Evolutionary conservation across 2,113 vertebrate species (phyloP).

Genomic region (Petroica traversi): DNA sequence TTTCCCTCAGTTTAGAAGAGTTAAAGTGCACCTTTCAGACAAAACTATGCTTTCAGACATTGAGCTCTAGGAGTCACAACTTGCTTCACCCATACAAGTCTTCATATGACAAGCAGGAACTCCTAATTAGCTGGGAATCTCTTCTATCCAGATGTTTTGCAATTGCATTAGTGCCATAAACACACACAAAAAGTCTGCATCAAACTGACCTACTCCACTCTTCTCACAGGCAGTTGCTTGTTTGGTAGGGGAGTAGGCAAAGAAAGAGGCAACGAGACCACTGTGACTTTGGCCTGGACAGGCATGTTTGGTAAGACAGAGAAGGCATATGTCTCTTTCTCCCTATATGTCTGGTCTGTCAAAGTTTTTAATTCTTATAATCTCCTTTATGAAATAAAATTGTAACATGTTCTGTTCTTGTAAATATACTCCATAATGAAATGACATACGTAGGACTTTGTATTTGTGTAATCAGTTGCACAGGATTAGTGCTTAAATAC

Average conservation of each 20-base stretch:
- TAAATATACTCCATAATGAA: not conserved
- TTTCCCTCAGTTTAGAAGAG: not conserved
- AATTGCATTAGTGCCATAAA: not conserved
- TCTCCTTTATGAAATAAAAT: not conserved
- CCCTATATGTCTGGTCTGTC: not conserved
- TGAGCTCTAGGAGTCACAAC: not conserved
- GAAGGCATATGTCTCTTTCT: not conserved
- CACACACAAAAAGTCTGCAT: not conserved
- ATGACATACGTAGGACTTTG: fast-evolving
- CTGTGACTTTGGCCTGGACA: not conserved
- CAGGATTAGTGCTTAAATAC: not conserved
- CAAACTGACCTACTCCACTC: not conserved
- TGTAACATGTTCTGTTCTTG: not conserved
- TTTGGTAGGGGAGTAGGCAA: not conserved
- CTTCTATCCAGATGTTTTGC: not conserved
- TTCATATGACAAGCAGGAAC: not conserved
- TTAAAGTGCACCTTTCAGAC: not conserved
- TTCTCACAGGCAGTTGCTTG: not conserved
- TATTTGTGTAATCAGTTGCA: not conserved
- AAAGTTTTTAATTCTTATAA: not conserved
- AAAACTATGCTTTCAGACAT: not conserved
- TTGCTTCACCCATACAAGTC: not conserved
- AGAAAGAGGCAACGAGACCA: not conserved
- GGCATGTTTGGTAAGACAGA: not conserved
- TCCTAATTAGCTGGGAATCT: not conserved